Evolutionary conservation across 1,140 invertebrate species (phyloP).

Genomic region (Temnothorax longispinosus): DNA sequence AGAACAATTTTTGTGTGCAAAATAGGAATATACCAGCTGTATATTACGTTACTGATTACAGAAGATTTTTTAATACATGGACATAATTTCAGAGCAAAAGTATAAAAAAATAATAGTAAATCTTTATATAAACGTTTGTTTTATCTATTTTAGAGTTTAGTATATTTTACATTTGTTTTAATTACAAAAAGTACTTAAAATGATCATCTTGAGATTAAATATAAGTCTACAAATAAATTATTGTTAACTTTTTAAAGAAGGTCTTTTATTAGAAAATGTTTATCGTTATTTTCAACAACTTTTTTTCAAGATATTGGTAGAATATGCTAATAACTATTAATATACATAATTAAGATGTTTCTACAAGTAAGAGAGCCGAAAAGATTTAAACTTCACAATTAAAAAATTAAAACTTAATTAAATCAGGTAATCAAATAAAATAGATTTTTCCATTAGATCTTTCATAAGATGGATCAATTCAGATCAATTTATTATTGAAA

Average conservation of each 20-base stretch:
- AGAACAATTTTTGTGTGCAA: background rate
- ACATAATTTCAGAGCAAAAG: background rate
- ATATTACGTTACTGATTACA: background rate
- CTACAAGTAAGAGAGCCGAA: background rate
- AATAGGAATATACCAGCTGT: background rate
- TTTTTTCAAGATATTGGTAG: background rate
- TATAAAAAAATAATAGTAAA: background rate
- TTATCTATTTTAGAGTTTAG: background rate
- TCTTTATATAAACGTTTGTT: background rate
- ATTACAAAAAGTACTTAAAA: background rate
- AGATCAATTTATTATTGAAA: slow-evolving; percentile 24
- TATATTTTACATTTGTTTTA: background rate
- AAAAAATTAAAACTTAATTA: background rate
- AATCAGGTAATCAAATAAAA: background rate
- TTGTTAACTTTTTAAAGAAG: background rate
- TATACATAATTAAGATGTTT: background rate
- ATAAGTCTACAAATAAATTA: background rate
- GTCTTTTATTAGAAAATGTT: background rate
- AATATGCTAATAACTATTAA: background rate
- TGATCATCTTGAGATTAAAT: background rate
- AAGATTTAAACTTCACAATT: background rate
- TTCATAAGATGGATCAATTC: background rate
- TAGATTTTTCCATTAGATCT: background rate
- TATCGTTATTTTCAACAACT: background rate
- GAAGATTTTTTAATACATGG: background rate